Conservation (phyloP, 1,140 invertebrate genomes). For the Drosophila baimaii region DNA sequence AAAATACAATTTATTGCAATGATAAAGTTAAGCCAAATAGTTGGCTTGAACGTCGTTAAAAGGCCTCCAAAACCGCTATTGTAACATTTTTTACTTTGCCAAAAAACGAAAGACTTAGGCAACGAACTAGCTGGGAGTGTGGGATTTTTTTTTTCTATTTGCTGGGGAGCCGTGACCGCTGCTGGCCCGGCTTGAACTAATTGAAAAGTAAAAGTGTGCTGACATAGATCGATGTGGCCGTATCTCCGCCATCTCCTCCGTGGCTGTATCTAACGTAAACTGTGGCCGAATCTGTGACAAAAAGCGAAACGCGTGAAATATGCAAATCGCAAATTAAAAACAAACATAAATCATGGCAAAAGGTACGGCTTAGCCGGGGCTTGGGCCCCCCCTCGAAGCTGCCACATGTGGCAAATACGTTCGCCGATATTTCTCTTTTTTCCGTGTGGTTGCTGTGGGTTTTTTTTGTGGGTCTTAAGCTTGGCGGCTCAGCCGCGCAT, state of each 20-base stretch:
- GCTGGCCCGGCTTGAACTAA: conserved; percentile 54
- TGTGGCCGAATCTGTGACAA: conserved; percentile 62
- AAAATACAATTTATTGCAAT: background rate
- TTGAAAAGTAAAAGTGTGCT: conserved; percentile 76
- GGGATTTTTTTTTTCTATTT: conserved; percentile 4
- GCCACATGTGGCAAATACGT: conserved; percentile 75
- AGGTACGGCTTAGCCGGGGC: conserved; percentile 22
- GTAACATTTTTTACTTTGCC: background rate
- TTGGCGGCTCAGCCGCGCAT: conserved; percentile 53
- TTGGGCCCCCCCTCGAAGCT: conserved; percentile 26
- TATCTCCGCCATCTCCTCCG: conserved; percentile 46
- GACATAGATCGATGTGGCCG: conserved; percentile 72
- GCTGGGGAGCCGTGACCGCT: conserved; percentile 44
- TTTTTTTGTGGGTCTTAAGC: conserved; percentile 23
- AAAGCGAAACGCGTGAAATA: conserved; percentile 78
- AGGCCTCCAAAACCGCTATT: background rate
- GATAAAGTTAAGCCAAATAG: background rate
- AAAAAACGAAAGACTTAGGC: conserved; percentile 69
- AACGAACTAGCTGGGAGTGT: conserved; percentile 58
- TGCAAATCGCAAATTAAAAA: conserved; percentile 78
- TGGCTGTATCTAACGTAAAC: conserved; percentile 32
- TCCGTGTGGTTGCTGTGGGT: background rate
- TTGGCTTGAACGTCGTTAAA: background rate
- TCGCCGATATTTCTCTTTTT: conserved; percentile 16
- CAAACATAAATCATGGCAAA: conserved; percentile 71